Evolutionary conservation across 2,888 invertebrate genomes (phyloP).

Genomic region (Coleophora flavipennella): DNA sequence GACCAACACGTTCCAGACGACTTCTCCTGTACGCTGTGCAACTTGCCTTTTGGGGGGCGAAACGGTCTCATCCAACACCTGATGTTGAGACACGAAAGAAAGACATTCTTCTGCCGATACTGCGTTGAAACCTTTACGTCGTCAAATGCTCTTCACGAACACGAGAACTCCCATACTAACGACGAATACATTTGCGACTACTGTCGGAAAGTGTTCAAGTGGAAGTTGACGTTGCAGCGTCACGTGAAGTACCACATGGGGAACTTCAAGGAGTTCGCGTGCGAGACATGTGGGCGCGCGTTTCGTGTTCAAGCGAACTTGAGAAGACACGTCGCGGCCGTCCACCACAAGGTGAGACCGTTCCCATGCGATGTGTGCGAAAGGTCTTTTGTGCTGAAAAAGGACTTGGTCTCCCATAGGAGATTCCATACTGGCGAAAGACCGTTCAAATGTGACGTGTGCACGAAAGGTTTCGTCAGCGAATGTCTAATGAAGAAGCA

Average conservation of each 20-base stretch:
- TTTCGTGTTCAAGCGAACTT: conserved; percentile 27
- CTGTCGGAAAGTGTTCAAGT: conserved; percentile 10
- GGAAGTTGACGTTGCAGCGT: conserved; percentile 9
- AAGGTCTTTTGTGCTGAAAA: conserved; percentile 18
- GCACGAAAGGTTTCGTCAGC: conserved; percentile 7
- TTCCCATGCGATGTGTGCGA: conserved; percentile 18
- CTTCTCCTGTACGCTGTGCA: too few species aligned
- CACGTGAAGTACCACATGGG: conserved; percentile 19
- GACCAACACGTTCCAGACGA: too few species aligned
- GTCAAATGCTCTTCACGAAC: too few species aligned
- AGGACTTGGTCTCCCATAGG: conserved; percentile 18
- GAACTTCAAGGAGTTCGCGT: conserved; percentile 12
- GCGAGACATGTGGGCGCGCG: conserved; percentile 18
- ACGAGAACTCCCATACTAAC: too few species aligned
- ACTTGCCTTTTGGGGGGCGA: too few species aligned
- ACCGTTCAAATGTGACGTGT: conserved; percentile 17
- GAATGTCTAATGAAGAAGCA: conserved; percentile 10
- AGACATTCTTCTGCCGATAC: too few species aligned
- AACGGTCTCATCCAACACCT: too few species aligned
- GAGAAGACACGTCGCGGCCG: conserved; percentile 15
- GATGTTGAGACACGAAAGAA: too few species aligned
- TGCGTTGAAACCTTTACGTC: too few species aligned
- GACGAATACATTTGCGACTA: too few species aligned
- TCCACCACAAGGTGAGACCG: conserved; percentile 19
- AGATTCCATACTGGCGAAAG: conserved; percentile 17